Percentiles rank a stretch among this genome's conserved stretches.
Evolutionary conservation across 1,140 invertebrate species (phyloP).

Genomic region (Orchesella cincta): DNA sequence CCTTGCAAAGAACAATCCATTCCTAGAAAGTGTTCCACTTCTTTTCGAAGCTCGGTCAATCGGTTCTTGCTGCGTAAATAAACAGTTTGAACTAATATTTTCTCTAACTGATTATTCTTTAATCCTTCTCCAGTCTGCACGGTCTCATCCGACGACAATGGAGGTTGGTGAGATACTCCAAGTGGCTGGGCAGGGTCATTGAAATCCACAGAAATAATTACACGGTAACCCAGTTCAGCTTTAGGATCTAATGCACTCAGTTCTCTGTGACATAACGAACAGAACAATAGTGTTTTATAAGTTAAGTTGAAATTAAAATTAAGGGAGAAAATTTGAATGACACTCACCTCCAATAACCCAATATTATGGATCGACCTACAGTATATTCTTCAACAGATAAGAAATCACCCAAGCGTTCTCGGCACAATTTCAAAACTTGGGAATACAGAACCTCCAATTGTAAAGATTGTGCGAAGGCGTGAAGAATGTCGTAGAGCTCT

Average conservation of each 20-base stretch:
- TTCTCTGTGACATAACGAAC: conserved; percentile 39
- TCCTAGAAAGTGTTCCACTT: conserved; percentile 59
- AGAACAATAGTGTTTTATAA: too few relatives aligned
- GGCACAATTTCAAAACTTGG: conserved; percentile 85
- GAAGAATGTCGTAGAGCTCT: conserved; percentile 84
- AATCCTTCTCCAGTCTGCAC: conserved; percentile 42
- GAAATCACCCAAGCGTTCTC: conserved; percentile 84
- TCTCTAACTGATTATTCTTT: conserved; percentile 46
- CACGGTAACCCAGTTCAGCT: conserved; percentile 80
- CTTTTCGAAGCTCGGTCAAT: conserved; percentile 78
- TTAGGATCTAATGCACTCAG: conserved; percentile 64
- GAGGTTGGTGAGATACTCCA: conserved; percentile 83
- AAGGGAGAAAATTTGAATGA: too few relatives aligned
- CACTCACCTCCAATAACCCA: conserved; percentile 88
- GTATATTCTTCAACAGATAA: conserved; percentile 90
- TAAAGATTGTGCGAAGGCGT: conserved; percentile 92
- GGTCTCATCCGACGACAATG: conserved; percentile 69
- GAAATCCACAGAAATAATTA: conserved; percentile 82
- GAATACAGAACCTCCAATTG: conserved; percentile 94
- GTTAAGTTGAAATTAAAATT: too few relatives aligned
- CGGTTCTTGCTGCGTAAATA: conserved; percentile 84
- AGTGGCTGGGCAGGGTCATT: conserved; percentile 78
- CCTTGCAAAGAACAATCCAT: conserved; percentile 68
- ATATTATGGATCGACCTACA: conserved; percentile 80
- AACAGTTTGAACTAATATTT: conserved; percentile 92